phyloP scores from a whole-genome alignment of 2,113 vertebrate genomes.

The Psophia crepitans region DNA sequence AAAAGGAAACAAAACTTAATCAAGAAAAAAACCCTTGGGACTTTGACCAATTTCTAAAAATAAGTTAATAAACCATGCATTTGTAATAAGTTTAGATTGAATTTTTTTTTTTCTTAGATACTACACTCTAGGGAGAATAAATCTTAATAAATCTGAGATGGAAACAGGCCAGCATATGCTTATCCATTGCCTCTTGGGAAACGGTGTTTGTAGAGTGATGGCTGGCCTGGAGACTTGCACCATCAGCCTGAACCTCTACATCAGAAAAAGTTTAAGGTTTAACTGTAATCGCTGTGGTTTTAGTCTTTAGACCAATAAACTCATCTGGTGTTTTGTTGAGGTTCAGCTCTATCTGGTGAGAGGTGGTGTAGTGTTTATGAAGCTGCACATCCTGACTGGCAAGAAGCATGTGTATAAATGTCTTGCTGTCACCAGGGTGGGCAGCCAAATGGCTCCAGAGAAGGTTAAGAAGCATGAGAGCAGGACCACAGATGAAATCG shows the following conservation, averaged over 20 bases:
- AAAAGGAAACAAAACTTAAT: neutral
- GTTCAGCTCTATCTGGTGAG: neutral
- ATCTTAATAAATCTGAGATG: constrained; percentile 1
- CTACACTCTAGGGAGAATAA: too few relatives aligned
- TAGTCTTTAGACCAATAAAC: neutral
- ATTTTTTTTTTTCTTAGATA: neutral
- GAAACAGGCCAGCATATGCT: rapidly evolving
- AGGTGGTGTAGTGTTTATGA: neutral
- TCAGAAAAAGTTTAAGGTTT: neutral
- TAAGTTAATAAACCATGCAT: neutral
- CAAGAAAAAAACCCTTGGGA: neutral
- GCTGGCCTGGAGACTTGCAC: neutral
- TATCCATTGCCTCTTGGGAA: neutral
- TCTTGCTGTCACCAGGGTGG: neutral
- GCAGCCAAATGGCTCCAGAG: neutral
- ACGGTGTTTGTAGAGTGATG: neutral
- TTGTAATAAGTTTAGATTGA: neutral
- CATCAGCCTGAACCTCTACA: neutral
- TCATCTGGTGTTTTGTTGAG: neutral
- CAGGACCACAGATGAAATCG: neutral
- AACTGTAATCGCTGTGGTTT: neutral
- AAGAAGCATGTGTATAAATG: rapidly evolving
- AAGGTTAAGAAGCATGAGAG: neutral
- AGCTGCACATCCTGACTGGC: neutral
- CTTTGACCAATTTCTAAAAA: neutral